phyloP scores from a whole-genome alignment of 2,113 vertebrate genomes.

The Rhineura floridana region DNA sequence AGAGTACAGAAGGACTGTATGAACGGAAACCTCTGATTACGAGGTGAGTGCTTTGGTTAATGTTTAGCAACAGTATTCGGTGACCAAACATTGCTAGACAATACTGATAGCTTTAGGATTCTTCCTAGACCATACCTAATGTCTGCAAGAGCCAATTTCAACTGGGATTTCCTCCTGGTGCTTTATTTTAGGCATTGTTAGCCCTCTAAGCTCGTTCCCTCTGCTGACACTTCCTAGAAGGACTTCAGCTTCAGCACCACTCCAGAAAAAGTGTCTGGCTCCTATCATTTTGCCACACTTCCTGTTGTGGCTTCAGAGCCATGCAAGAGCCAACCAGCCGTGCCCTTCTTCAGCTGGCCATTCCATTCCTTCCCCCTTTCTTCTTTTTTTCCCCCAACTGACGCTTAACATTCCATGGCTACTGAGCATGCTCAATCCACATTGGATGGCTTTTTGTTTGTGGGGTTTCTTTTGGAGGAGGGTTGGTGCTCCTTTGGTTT shows the following conservation, averaged over 20 bases:
- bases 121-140: slow-evolving; percentile 42
- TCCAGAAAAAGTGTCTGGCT: too few relatives aligned
- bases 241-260: too few relatives aligned
- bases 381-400: neutral
- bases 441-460: neutral
- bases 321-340: neutral
- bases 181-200: slow-evolving; percentile 2
- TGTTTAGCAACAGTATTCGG: slow-evolving; percentile 63
- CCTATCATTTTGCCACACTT: too few relatives aligned
- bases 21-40: slow-evolving; percentile 72
- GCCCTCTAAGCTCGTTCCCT: too few relatives aligned
- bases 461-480: too few relatives aligned
- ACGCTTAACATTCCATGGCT: neutral
- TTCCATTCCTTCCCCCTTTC: neutral
- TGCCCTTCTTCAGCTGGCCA: neutral
- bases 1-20: slow-evolving; percentile 65
- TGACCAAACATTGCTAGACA: slow-evolving; percentile 67
- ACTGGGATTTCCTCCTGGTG: neutral
- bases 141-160: neutral
- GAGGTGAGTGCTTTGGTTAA: slow-evolving; percentile 65
- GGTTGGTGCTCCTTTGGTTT: neutral
- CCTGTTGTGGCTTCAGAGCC: too few relatives aligned
- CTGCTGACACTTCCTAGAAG: too few relatives aligned
- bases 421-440: neutral
- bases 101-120: slow-evolving; percentile 49